These are phyloP conservation scores for Polypterus bichir DNA, from an alignment of 2,113 vertebrate genomes.

Conservation along the genomic window DNA sequence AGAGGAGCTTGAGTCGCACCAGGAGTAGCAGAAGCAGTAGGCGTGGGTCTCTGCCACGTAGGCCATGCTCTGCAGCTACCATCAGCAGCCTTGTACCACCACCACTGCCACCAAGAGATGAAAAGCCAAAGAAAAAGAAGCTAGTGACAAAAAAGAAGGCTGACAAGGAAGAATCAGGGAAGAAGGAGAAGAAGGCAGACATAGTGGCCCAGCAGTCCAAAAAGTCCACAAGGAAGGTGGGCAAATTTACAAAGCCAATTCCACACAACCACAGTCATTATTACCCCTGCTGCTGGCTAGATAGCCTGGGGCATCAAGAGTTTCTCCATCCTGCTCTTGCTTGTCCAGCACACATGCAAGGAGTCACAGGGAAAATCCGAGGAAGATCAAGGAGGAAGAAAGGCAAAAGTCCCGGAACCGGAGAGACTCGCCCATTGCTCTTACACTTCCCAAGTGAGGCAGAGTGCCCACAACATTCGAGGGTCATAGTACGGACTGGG, in stretches of 20 bases:
- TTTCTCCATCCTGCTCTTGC: neutral
- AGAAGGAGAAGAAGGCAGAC: constrained; percentile 51
- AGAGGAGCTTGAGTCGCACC: neutral
- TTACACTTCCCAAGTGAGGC: neutral
- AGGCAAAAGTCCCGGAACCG: neutral
- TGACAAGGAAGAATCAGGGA: constrained; percentile 39
- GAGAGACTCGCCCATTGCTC: neutral
- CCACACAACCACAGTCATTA: neutral
- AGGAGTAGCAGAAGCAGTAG: neutral
- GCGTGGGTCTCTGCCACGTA: neutral
- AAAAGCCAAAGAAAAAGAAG: neutral
- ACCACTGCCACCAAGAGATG: neutral
- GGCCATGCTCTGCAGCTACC: neutral
- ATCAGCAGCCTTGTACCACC: neutral
- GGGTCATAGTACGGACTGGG: constrained; percentile 45
- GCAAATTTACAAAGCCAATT: too few relatives aligned
- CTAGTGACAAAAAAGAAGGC: constrained; percentile 15
- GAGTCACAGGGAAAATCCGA: too few relatives aligned
- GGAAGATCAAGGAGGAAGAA: neutral
- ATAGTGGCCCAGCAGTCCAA: constrained; percentile 58
- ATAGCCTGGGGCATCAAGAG: neutral
- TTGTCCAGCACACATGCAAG: neutral
- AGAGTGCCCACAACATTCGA: neutral
- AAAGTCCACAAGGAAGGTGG: neutral
- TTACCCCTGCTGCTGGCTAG: constrained; percentile 41